Conservation (phyloP, 2,113 vertebrate species). For the Colistium nudipinnis region DNA sequence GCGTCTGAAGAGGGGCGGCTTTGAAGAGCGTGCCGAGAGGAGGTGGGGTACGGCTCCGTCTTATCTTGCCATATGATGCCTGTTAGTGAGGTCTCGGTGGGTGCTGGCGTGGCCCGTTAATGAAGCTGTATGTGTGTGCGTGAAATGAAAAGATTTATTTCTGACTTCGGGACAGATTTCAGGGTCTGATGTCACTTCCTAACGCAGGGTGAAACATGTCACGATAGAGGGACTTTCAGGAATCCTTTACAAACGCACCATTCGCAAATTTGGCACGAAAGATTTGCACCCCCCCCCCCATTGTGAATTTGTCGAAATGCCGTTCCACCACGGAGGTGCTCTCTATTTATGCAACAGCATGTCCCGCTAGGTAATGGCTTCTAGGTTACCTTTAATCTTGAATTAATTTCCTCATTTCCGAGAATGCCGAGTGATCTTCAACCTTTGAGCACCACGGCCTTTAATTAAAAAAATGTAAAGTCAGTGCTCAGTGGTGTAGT, state of each 20-base stretch:
- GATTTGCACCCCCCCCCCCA: background rate
- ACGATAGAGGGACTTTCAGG: background rate
- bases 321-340: background rate
- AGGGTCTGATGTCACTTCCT: conserved; percentile 23
- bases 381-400: conserved; percentile 8
- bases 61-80: conserved; percentile 68
- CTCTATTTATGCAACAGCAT: conserved; percentile 8
- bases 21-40: conserved; percentile 67
- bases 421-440: conserved; percentile 8
- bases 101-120: conserved; percentile 60
- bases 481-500: background rate
- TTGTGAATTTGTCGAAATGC: background rate
- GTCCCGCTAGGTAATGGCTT: background rate
- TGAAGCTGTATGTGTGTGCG: conserved; percentile 53
- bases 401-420: background rate
- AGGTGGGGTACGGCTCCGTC: conserved; percentile 57
- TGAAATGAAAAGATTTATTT: conserved; percentile 21
- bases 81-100: conserved; percentile 71
- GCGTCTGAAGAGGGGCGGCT: conserved; percentile 70
- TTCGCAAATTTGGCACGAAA: background rate
- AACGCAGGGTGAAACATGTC: background rate
- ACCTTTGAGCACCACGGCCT: background rate
- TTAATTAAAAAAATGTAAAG: background rate
- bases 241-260: background rate
- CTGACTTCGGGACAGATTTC: conserved; percentile 21